Conservation (phyloP, 1,140 invertebrate species). For the Globodera rostochiensis region DNA sequence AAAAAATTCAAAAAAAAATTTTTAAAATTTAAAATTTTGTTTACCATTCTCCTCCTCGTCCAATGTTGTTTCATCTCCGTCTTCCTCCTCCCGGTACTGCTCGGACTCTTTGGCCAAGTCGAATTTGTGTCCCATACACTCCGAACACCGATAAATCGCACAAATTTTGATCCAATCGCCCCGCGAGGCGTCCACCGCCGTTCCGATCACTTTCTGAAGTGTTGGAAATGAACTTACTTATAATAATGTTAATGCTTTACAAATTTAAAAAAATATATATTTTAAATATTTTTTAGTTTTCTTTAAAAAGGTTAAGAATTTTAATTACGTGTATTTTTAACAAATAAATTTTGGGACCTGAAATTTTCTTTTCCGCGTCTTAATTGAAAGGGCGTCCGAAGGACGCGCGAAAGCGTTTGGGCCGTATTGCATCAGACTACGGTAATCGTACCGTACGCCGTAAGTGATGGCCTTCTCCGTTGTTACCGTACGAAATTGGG, state of each 20-base stretch:
- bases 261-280: too few species aligned
- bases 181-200: constrained; percentile 51
- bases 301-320: too few species aligned
- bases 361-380: constrained; percentile 46
- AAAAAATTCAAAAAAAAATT: background rate
- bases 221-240: too few species aligned
- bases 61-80: background rate
- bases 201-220: constrained; percentile 61
- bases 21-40: background rate
- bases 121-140: constrained; percentile 50
- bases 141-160: constrained; percentile 49
- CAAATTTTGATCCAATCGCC: constrained; percentile 61
- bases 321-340: too few species aligned
- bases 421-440: constrained; percentile 59
- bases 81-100: background rate
- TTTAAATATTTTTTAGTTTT: too few species aligned
- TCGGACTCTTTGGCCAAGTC: background rate
- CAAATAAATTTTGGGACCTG: constrained; percentile 40
- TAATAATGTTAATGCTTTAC: too few species aligned
- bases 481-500: constrained; percentile 60
- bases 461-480: constrained; percentile 53
- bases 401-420: constrained; percentile 54
- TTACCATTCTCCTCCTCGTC: background rate
- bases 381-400: constrained; percentile 43
- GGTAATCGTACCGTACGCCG: constrained; percentile 57